A percentile compares a stretch with the other conserved stretches of the same genome.
phyloP scores from a whole-genome alignment of 2,888 invertebrate species.

The Catonia carolina region DNA sequence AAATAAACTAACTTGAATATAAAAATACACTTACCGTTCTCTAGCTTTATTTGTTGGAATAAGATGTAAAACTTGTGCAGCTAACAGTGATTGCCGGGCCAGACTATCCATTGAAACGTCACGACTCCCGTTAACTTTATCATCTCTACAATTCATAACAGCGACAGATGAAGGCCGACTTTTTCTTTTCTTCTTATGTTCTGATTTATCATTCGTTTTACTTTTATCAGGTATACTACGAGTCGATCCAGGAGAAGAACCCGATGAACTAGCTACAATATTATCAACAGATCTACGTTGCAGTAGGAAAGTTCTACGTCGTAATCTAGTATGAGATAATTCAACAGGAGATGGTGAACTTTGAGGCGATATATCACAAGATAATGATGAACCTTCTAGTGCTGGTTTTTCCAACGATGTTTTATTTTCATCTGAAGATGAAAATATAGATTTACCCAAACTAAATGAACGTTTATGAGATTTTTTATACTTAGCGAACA shows the following conservation, averaged over 20 bases:
- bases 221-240: conserved; percentile 28
- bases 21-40: conserved; percentile 56
- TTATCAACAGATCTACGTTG: conserved; percentile 43
- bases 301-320: conserved; percentile 37
- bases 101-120: conserved; percentile 55
- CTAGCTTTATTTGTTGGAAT: conserved; percentile 77
- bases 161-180: conserved; percentile 30
- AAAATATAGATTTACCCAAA: conserved; percentile 29
- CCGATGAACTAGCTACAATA: conserved; percentile 39
- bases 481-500: conserved; percentile 24
- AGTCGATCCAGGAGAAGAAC: conserved; percentile 30
- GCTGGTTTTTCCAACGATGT: conserved; percentile 6
- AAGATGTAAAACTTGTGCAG: conserved; percentile 71
- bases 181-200: conserved; percentile 34
- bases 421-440: conserved; percentile 23
- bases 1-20: no score
- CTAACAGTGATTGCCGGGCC: conserved; percentile 65
- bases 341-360: conserved; percentile 30
- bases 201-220: conserved; percentile 23
- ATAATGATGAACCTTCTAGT: conserved; percentile 21
- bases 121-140: conserved; percentile 32
- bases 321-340: conserved; percentile 32
- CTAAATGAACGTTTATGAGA: conserved; percentile 32
- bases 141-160: conserved; percentile 33
- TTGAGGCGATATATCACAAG: conserved; percentile 27